phyloP scores from a whole-genome alignment of 2,888 invertebrate genomes.

The Stegophylla sp. region DNA sequence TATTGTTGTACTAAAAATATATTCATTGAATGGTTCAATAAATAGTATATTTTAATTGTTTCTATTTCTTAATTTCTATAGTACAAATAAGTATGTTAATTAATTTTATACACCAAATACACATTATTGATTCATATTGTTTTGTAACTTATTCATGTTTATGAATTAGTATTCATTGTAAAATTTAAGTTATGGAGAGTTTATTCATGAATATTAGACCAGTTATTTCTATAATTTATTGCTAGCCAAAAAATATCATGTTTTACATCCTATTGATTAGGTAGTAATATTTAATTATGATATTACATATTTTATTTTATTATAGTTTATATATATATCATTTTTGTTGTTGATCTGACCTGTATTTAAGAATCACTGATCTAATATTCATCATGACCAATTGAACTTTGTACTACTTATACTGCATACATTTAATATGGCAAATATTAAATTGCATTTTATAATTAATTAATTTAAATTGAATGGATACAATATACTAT shows the following conservation, averaged over 20 bases:
- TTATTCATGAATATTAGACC: background rate
- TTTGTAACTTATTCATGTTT: background rate
- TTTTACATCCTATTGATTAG: background rate
- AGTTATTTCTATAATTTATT: background rate
- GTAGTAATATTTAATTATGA: background rate
- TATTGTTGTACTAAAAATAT: slow-evolving; percentile 29
- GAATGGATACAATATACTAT: background rate
- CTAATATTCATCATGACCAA: background rate
- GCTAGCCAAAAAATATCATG: background rate
- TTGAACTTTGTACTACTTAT: background rate
- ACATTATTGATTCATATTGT: slow-evolving; percentile 16
- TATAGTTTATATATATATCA: background rate
- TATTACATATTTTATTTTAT: no score
- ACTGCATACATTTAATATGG: background rate
- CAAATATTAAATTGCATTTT: background rate
- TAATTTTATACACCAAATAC: no score
- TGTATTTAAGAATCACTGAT: background rate
- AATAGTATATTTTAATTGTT: slow-evolving; percentile 12
- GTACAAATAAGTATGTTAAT: no score
- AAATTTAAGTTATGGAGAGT: background rate
- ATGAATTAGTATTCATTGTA: background rate
- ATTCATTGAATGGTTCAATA: slow-evolving; percentile 13
- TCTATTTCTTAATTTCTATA: background rate
- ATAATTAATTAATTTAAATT: background rate
- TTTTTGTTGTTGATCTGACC: background rate